A percentile compares a stretch with the other conserved stretches of the same genome.
Conservation (phyloP, 2,888 invertebrate species). For the Pogonocherus hispidulus region DNA sequence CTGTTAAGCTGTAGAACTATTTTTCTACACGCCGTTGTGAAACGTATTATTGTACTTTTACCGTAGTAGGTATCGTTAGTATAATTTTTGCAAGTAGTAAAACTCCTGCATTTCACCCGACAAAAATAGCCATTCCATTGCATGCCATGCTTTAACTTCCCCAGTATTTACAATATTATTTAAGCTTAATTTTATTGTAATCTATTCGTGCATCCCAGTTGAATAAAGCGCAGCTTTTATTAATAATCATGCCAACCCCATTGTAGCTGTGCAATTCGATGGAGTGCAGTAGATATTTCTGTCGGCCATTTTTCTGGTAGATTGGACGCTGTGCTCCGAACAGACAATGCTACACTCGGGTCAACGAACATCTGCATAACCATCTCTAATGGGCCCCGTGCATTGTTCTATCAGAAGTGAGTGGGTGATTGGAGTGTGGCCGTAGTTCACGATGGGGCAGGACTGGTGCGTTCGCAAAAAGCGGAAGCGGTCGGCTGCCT, state of each 20-base stretch:
- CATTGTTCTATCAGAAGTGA: constrained; percentile 4
- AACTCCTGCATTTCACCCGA: too few species aligned
- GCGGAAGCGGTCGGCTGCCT: constrained; percentile 77
- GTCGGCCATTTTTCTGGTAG: constrained; percentile 23
- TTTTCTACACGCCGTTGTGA: too few species aligned
- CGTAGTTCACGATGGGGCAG: constrained; percentile 73
- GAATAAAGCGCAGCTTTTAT: constrained; percentile 6
- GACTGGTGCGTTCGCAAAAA: constrained; percentile 83
- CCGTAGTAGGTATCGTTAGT: too few species aligned
- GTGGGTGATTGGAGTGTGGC: constrained; percentile 9
- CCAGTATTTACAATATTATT: too few species aligned
- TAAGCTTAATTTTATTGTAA: too few species aligned
- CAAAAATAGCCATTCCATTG: too few species aligned
- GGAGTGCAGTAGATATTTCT: constrained; percentile 17
- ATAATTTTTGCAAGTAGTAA: too few species aligned
- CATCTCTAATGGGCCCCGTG: not conserved
- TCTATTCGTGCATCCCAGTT: too few species aligned
- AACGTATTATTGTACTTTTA: too few species aligned
- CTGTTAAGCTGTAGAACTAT: too few species aligned
- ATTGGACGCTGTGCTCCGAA: not conserved
- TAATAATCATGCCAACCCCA: constrained; percentile 9
- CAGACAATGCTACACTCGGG: constrained; percentile 3
- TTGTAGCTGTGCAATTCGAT: constrained; percentile 3
- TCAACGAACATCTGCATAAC: constrained; percentile 20
- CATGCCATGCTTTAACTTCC: too few species aligned